These are phyloP conservation scores for Psittacula derbiana DNA, from an alignment of 2,797 vertebrate species.

Conservation along the genomic window DNA sequence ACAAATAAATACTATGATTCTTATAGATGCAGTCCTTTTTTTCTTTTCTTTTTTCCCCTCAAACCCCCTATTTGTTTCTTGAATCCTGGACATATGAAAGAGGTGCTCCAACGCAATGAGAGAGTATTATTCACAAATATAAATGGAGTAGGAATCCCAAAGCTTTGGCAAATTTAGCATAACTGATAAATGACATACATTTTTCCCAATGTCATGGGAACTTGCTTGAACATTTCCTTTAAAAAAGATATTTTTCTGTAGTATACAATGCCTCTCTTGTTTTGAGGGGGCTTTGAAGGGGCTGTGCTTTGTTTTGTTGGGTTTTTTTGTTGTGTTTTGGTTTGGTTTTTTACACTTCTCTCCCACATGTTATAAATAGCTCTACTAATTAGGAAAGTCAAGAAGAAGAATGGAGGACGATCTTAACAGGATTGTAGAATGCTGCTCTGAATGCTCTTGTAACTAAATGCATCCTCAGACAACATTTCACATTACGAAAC, in stretches of 20 bases:
- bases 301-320: background rate
- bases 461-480: background rate
- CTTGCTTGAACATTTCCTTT: background rate
- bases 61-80: background rate
- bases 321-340: background rate
- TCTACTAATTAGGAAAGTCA: background rate
- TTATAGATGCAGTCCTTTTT: background rate
- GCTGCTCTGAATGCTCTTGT: background rate
- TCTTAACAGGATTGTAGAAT: background rate
- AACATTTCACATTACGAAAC: background rate
- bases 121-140: background rate
- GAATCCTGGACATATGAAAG: background rate
- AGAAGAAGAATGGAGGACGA: background rate
- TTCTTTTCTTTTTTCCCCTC: rapidly evolving
- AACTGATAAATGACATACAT: background rate
- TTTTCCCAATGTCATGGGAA: background rate
- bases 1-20: background rate
- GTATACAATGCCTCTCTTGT: background rate
- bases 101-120: background rate
- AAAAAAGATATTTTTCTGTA: background rate
- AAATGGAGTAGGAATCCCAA: background rate
- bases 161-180: background rate
- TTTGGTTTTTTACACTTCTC: background rate
- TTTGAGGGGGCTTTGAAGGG: background rate
- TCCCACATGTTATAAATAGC: background rate